Base-by-base conservation (phyloP, 1,140 invertebrate genomes). In the Hypothenemus hampei region DNA sequence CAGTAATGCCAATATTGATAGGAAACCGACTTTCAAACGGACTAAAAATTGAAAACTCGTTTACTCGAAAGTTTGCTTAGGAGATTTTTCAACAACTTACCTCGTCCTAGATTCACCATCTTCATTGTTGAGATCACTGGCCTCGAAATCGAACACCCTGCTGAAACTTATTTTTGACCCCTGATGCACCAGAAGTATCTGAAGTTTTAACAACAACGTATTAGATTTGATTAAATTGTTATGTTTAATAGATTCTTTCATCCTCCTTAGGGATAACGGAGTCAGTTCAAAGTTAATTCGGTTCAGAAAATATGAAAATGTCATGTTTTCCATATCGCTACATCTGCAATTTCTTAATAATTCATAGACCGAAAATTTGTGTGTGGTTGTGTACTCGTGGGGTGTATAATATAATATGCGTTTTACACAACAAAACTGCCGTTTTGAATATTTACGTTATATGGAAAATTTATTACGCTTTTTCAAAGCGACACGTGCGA, bases 1-100 rank as follows among this genome's bases (percentile, higher is more conserved):
- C 93, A 7, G 93, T 97, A 58, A 97, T 94, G 15, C 94, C 96
- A 61, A 96, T 85, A 71, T 96, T 95, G 65, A 98, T 96, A 6
- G 95, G 93, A 77, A 98, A 98, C 62, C 91, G 78, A 60, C 88
- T 89, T 70, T 93, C 91, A 72, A 89, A 91, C 23, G 90, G 90
- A 70, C 85, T 84, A 69, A 59, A 78, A 78, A 53, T 65, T 57
- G 50, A 1, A 24, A 69, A 66, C 55, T 61, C 59, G n/a, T 50
- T 59, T 46, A 23, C 15, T 49, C 48, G 3, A 24, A 33, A 44
- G n/a, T n/a, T 51, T 41, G 31, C 3, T 37, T 29, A 53, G 35
- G 1, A 45, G 20, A 37, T 18, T 39, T 18, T 23, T 39, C 4
- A 29, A 24, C 26, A 23, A 20, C 15, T 51, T 59, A 83, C 81